These are phyloP conservation scores for Tetrao urogallus DNA, from an alignment of 2,113 vertebrate genomes.

Conservation along the genomic window DNA sequence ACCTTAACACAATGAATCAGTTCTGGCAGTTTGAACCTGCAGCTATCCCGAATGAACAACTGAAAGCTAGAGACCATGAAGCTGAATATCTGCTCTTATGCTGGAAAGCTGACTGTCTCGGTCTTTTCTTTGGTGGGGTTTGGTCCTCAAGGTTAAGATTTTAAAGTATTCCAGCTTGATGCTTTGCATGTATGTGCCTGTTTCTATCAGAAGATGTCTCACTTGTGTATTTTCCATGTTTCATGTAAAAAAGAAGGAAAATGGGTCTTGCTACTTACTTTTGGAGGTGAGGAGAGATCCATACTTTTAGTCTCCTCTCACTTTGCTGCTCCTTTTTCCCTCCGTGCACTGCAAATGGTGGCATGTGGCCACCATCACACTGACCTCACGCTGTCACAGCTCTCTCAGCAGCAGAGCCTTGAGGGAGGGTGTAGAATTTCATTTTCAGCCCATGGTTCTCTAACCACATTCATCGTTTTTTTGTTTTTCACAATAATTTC, in stretches of 20 bases:
- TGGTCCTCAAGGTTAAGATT: constrained; percentile 65
- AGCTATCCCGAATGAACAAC: constrained; percentile 70
- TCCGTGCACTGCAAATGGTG: background rate
- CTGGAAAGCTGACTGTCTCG: constrained; percentile 57
- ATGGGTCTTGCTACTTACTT: constrained; percentile 48
- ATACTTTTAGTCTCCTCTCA: background rate
- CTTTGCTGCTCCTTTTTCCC: constrained; percentile 3
- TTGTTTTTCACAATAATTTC: background rate
- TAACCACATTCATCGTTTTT: background rate
- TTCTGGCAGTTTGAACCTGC: constrained; percentile 75
- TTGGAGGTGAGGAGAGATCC: constrained; percentile 42
- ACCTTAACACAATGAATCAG: constrained; percentile 49
- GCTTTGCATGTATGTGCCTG: constrained; percentile 57
- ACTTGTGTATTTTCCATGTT: constrained; percentile 66
- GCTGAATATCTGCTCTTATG: constrained; percentile 45
- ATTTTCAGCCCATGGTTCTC: background rate
- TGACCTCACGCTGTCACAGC: background rate
- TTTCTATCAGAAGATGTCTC: constrained; percentile 64
- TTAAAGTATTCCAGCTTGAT: constrained; percentile 64
- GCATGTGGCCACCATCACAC: background rate
- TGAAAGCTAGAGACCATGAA: constrained; percentile 68
- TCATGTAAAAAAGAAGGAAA: constrained; percentile 62
- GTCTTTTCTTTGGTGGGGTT: constrained; percentile 73
- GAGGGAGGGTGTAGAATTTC: background rate
- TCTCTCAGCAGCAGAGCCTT: background rate